Conservation (phyloP, 64 coral and sea anemone genomes). For the Montipora cactus region DNA sequence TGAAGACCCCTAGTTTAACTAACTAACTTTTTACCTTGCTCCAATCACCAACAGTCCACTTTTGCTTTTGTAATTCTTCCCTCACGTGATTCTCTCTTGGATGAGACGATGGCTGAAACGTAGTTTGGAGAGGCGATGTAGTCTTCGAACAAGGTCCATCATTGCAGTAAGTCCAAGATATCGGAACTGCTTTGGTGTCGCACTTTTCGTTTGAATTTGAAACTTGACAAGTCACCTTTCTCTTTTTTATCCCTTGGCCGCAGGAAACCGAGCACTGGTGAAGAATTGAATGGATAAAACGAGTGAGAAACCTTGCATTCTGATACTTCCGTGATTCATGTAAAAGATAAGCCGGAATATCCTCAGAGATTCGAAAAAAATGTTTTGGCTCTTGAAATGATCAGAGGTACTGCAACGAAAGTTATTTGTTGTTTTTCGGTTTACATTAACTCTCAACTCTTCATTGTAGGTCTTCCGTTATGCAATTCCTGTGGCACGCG, state of each 20-base stretch:
- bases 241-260: slow-evolving; percentile 81
- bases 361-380: too few relatives aligned
- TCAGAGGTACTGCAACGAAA: too few relatives aligned
- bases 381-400: too few relatives aligned
- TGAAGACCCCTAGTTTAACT: too few relatives aligned
- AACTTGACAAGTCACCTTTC: slow-evolving; percentile 71
- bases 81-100: slow-evolving; percentile 24
- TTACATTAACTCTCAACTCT: too few relatives aligned
- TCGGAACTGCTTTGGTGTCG: slow-evolving; percentile 59
- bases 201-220: slow-evolving; percentile 38
- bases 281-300: not conserved
- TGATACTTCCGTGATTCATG: not conserved
- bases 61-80: slow-evolving; percentile 13
- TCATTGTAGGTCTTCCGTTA: too few relatives aligned
- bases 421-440: too few relatives aligned
- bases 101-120: not conserved
- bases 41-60: slow-evolving; percentile 74
- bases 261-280: slow-evolving; percentile 83
- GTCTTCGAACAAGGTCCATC: slow-evolving; percentile 16
- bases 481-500: too few relatives aligned
- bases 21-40: slow-evolving; percentile 64
- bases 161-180: slow-evolving; percentile 82
- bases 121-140: not conserved
- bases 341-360: too few relatives aligned
- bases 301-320: too few relatives aligned